Evolutionary conservation across 2,113 vertebrate species (phyloP), one percentile per base, ranked within the genome.

Genomic region (Apodemus sylvaticus): DNA sequence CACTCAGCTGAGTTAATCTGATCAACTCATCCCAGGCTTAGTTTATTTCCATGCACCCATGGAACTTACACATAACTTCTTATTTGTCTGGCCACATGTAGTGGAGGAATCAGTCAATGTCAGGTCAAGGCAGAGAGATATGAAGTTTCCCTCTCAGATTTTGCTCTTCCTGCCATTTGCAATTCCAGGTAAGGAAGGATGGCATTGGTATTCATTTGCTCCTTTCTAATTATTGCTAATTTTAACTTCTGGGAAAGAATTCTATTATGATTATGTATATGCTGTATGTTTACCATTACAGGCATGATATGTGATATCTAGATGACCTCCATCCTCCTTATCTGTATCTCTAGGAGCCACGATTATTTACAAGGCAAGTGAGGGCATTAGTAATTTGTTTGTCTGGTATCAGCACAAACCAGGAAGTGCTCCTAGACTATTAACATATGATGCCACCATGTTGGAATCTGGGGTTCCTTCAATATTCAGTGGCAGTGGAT

Each of bases 401-500:
- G 20, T 20, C 4, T 74, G 71, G 20, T 74, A 74, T 24, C 71
- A 74, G 39, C 39, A 74, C n/a, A 74, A 74, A 74, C n/a, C 8
- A 42, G 71, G 8, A 39, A 74, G 42, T 22, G 1, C 19, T 74
- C 7, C 19, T 74, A 42, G 20, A 14, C 39, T 45, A 22, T 22
- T 93, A 17, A 79, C 90, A 26, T 70, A 96, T 31, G 0, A 0
- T 0, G 14, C 7, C 29, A 92, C 62, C 62, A 81, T 0, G 7
- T 45, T 1, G 3, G 0, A 11, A 0, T 13, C 68, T 60, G 89
- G 76, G 26, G 29, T 88, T 81, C 58, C 97, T n/a, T 86, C 86
- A 1, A 66, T 97, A 90, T 98, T 98, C 82, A 96, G 73, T 79
- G 98, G 79, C 51, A 96, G 97, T 96, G 97, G 96, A 89, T 97